Conservation (phyloP, 2,113 vertebrate genomes). For the Bos taurus region DNA sequence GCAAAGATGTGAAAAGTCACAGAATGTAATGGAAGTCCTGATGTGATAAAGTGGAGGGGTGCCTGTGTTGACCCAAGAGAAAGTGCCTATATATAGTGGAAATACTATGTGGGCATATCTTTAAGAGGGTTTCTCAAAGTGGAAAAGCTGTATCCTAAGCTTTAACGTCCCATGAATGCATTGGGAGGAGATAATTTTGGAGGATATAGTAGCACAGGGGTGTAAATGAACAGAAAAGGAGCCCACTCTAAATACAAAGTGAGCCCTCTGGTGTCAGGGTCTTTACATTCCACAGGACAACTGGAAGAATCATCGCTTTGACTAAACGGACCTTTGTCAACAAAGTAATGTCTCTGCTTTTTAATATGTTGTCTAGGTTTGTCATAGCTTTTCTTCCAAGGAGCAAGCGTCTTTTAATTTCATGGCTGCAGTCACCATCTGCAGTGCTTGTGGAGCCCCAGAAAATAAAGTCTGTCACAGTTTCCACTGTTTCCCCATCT, state of each 20-base stretch:
- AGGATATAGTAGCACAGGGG: neutral
- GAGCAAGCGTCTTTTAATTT: neutral
- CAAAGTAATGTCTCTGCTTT: neutral
- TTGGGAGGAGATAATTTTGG: neutral
- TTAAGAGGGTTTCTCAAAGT: slow-evolving; percentile 20
- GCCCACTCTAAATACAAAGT: slow-evolving; percentile 22
- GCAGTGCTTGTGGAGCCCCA: neutral
- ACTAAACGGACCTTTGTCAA: neutral
- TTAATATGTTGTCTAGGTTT: neutral
- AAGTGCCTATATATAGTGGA: slow-evolving; percentile 14
- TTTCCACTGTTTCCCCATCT: neutral
- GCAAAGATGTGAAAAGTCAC: neutral
- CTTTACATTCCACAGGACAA: neutral
- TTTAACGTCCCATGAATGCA: neutral
- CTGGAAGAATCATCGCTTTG: neutral
- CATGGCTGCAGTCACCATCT: neutral
- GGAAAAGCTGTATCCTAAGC: neutral
- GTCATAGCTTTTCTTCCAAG: neutral
- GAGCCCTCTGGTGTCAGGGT: neutral
- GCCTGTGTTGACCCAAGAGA: neutral
- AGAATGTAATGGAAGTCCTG: neutral
- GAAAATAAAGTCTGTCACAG: neutral
- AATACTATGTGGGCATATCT: neutral
- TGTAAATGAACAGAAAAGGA: neutral
- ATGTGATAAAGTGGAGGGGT: neutral